phyloP scores from a whole-genome alignment of 2,888 invertebrate species.

The Slavum lentiscoides region DNA sequence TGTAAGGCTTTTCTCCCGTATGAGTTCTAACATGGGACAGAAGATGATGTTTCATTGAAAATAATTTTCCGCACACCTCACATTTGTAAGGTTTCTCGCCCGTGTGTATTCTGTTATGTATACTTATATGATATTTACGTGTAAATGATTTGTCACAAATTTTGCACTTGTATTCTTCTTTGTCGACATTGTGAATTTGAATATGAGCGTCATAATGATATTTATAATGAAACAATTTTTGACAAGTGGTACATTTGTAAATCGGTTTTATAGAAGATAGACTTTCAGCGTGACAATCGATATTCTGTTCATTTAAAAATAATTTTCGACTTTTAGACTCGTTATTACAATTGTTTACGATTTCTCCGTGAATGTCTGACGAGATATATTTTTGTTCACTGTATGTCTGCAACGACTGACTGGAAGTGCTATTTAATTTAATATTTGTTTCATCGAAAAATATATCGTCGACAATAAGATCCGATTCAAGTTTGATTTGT shows the following conservation, averaged over 20 bases:
- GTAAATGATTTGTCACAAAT: slow-evolving; percentile 60
- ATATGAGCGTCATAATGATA: slow-evolving; percentile 62
- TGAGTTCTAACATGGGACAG: slow-evolving; percentile 39
- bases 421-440: neutral
- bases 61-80: slow-evolving; percentile 41
- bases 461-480: slow-evolving; percentile 9
- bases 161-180: slow-evolving; percentile 59
- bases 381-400: neutral
- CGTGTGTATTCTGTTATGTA: slow-evolving; percentile 48
- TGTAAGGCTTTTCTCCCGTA: slow-evolving; percentile 48
- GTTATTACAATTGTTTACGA: neutral
- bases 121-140: slow-evolving; percentile 38
- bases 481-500: slow-evolving; percentile 12
- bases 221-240: slow-evolving; percentile 63
- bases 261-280: slow-evolving; percentile 59
- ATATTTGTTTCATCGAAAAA: slow-evolving; percentile 25
- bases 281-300: slow-evolving; percentile 61
- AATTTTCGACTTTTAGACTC: slow-evolving; percentile 58
- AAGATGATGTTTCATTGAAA: slow-evolving; percentile 47
- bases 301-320: slow-evolving; percentile 56
- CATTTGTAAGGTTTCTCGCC: slow-evolving; percentile 53
- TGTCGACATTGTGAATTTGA: slow-evolving; percentile 60
- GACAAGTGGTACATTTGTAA: slow-evolving; percentile 60
- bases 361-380: neutral
- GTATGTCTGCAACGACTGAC: neutral